Base-by-base conservation (phyloP, 1,140 invertebrate genomes). In the Gonioctena quinquepunctata region DNA sequence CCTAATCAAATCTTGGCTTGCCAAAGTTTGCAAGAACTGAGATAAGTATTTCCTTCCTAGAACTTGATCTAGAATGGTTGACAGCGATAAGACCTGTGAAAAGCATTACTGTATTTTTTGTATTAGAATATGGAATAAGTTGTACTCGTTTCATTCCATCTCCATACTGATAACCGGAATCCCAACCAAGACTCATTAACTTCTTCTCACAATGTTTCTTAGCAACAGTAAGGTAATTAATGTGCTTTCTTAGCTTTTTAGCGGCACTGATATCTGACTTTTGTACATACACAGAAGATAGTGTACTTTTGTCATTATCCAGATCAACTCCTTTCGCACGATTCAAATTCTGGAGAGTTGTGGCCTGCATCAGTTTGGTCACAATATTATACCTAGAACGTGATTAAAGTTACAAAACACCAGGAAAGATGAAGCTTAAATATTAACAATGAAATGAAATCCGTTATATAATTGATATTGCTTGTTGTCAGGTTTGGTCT, bases 281-380 rank as follows among this genome's bases (percentile, higher is more conserved):
- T 42, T 84, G 86, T 3, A 88, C 76, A 70, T 82, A 70, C 74
- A 76, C 61, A 65, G 81, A 71, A 23, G 81, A 78, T 57, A 85
- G 74, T 1, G 79, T 88, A 85, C 74, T 89, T 84, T 87, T 89
- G 66, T 92, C 92, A 64, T 87, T 82, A 79, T 93, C 92, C 67
- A 89, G 84, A 84, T 93, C 92, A 16, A 94, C 86, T 28, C 92
- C 92, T 86, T 94, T 92, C 7, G 92, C 89, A 76, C 93, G 87
- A 84, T 95, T 95, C 56, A 96, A 85, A 81, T 95, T 96, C 84
- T 95, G 94, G 66, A 96, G 88, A 2, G 93, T 95, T 33, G 95
- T 96, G 0, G 94, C 94, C 86, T 97, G 94, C 92, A 96, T 95
- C 71, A 96, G 92, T 86, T 96, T 94, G 22, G 91, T 94, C 0